Percentiles rank a stretch among this genome's conserved stretches.
Conservation (phyloP, 2,888 invertebrate species). For the Baronia brevicornis region DNA sequence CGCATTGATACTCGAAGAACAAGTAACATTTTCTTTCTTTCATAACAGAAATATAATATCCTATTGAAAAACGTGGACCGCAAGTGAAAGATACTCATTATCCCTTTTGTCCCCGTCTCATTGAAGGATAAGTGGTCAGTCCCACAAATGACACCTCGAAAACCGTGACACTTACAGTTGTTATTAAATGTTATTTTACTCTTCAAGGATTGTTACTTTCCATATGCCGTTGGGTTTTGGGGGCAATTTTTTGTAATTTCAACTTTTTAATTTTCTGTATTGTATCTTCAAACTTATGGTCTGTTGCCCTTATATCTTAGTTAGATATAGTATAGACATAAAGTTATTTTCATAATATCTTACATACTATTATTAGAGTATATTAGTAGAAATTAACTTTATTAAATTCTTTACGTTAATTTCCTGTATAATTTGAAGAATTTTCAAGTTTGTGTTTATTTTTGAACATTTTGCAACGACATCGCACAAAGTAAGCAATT, state of each 20-base stretch:
- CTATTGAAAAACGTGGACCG: constrained; percentile 38
- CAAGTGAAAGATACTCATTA: constrained; percentile 36
- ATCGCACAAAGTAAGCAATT: too few species aligned
- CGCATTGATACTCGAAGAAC: constrained; percentile 10
- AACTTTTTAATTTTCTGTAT: constrained; percentile 10
- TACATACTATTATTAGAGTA: too few species aligned
- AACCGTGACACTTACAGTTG: constrained; percentile 53
- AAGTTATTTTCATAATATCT: too few species aligned
- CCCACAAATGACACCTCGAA: constrained; percentile 63
- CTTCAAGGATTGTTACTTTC: constrained; percentile 53
- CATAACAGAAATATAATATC: constrained; percentile 43
- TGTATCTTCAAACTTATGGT: background rate
- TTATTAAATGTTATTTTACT: constrained; percentile 64
- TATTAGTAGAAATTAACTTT: too few species aligned
- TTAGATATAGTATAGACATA: constrained; percentile 1
- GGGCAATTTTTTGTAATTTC: constrained; percentile 18
- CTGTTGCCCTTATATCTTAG: background rate
- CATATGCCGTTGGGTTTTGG: constrained; percentile 42
- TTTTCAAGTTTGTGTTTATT: too few species aligned
- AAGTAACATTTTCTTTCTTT: constrained; percentile 21
- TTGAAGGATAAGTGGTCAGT: constrained; percentile 60
- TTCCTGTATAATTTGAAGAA: too few species aligned
- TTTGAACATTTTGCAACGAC: too few species aligned
- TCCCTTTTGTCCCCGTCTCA: constrained; percentile 33
- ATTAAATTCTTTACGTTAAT: too few species aligned